Percentiles rank a stretch among this genome's conserved stretches.
These are phyloP conservation scores for Torymus auratus DNA, from an alignment of 2,888 invertebrate species.

Conservation along the genomic window DNA sequence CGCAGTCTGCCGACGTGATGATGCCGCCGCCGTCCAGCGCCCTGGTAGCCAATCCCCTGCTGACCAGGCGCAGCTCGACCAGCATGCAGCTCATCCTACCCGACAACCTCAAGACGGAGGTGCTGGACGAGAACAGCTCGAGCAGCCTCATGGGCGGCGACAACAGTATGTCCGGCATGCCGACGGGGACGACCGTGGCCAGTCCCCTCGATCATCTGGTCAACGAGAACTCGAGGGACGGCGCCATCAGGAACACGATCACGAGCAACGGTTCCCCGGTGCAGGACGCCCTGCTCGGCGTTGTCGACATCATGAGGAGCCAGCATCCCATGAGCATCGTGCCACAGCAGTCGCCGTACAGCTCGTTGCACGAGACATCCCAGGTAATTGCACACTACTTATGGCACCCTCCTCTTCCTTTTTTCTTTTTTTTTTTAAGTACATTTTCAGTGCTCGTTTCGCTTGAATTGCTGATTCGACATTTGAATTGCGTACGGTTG, in stretches of 20 bases:
- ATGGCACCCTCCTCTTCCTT: too few species aligned
- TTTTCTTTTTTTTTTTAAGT: too few species aligned
- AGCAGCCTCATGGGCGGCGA: constrained; percentile 78
- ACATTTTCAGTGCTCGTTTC: too few species aligned
- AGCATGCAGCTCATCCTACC: constrained; percentile 79
- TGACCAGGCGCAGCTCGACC: constrained; percentile 80
- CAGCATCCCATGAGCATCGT: constrained; percentile 69
- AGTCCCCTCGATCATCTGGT: constrained; percentile 73
- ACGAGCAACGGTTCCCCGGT: constrained; percentile 66
- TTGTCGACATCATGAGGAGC: constrained; percentile 77
- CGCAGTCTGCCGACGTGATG: constrained; percentile 81
- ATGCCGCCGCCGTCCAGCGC: constrained; percentile 81
- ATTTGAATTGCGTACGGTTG: too few species aligned
- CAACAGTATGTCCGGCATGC: constrained; percentile 74
- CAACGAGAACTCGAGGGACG: constrained; percentile 76
- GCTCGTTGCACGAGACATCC: constrained; percentile 67
- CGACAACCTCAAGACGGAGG: constrained; percentile 80
- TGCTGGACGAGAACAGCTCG: constrained; percentile 86
- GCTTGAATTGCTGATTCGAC: too few species aligned
- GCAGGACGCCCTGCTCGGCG: constrained; percentile 71
- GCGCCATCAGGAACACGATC: constrained; percentile 17
- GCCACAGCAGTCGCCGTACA: constrained; percentile 66
- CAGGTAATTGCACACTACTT: constrained; percentile 55
- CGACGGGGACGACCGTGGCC: constrained; percentile 63
- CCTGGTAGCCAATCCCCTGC: constrained; percentile 79